Evolutionary conservation across 1,140 invertebrate species (phyloP), one percentile per base, ranked within the genome.

Genomic region (Helicoverpa armigera): DNA sequence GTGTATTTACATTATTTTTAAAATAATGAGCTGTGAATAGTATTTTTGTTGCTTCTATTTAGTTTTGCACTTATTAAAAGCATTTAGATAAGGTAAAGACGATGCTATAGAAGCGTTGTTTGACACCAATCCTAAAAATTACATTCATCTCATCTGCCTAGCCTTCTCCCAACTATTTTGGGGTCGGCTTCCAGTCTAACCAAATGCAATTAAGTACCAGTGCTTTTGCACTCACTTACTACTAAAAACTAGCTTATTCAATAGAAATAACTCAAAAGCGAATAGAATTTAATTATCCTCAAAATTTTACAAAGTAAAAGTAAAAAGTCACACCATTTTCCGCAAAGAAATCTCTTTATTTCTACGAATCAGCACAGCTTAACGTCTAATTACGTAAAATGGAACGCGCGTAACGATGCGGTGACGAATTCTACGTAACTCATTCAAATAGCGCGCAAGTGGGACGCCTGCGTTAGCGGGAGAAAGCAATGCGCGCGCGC

Each of bases 371-470:
- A 2, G 1, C 13, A 13, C 29, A 31, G 29, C 9, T 54, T 53
- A 29, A 18, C 18, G 23, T 53, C 50, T 53, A 70, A 53, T 70
- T 70, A 29, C 13, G 50, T 70, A 70, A 70, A 70, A 14, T 13
- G 18, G 18, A 51, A 14, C 23, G 13, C 9, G n/a, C 4, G 61
- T 70, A 70, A 70, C 35, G 29, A 16, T n/a, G 23, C 43, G 56
- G 53, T 65, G 50, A 65, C 75, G 61, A 53, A 35, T 67, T 67
- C 75, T 18, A 11, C 12, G 75, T 77, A 77, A 77, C 1, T 77
- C 75, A 54, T 77, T 77, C 61, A 77, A 77, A 67, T 77, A 48
- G 61, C 35, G 14, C 61, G 75, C 48, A 77, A 77, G 73, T 76
- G 10, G 73, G 43, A 51, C 75, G 11, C n/a, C 14, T 58, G 50